Base-by-base conservation (phyloP, 2,797 vertebrate genomes). In the Etheostoma perlongum region DNA sequence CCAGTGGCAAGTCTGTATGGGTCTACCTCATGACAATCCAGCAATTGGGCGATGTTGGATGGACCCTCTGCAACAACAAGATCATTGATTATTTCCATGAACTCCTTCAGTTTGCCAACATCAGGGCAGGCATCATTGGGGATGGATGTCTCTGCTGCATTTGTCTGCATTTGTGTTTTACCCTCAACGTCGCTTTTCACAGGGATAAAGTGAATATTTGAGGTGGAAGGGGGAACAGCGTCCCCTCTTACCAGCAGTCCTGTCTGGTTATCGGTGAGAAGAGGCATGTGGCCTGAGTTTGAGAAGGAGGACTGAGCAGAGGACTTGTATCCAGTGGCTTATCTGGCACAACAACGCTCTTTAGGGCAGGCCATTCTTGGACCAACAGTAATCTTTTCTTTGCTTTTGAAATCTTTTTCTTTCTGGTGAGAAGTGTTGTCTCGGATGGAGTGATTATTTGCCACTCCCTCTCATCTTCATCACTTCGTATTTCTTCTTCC, bases 1-100 rank as follows among this genome's bases (percentile, higher is more conserved):
- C 36, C 0, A 18, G 13, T 0, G 36, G 13, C 1, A 4, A 2
- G 2, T 0, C 0, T 6, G 48, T 1, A 0, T 6, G 27, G 0
- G 0, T 42, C 10, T 2, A 1, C 6, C 25, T 2, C 21, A 4
- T 21, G 4, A 16, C 8, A 15, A 4, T 2, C 15, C 47, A 30
- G 47, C 21, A 27, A 47, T 11, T 14, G 33, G 19, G 13, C 4
- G 0, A 15, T 3, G 4, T 13, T 1, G 5, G 21, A 16, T 1
- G 23, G 46, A 11, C 11, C 2, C 0, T 40, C 18, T 5, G 14
- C 15, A 4, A 4, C 5, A 1, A 1, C 1, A 1, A 6, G 18
- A 19, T 11, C 49, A 5, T 3, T 7, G 6, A 25, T 15, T 5
- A 33, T 4, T 15, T 61, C 3, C 1, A 42, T 0, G 11, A 60